These are phyloP conservation scores for Sciurus niger DNA, from an alignment of 2,113 vertebrate species.

Conservation along the genomic window DNA sequence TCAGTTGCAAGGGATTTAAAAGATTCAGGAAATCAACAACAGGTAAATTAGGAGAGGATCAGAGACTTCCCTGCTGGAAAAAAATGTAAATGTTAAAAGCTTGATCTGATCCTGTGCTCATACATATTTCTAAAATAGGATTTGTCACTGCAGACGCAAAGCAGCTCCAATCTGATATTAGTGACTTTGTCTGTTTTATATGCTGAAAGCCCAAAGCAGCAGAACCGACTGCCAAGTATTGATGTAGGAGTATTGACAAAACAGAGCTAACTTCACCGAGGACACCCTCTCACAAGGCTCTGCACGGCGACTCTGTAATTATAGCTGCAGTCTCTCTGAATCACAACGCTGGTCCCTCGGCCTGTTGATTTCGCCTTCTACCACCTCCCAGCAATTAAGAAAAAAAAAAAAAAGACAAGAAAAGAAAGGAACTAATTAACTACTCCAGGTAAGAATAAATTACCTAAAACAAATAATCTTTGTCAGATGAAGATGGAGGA, in stretches of 20 bases:
- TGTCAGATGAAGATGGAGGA: constrained; percentile 20
- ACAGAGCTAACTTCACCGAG: constrained; percentile 85
- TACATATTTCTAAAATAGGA: constrained; percentile 87
- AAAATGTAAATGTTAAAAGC: constrained; percentile 86
- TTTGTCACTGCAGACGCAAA: constrained; percentile 88
- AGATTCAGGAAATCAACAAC: constrained; percentile 86
- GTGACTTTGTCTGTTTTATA: constrained; percentile 85
- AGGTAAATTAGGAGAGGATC: constrained; percentile 88
- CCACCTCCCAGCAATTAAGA: not conserved
- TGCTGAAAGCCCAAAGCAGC: constrained; percentile 85
- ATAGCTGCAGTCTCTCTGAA: constrained; percentile 72
- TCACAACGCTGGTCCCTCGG: constrained; percentile 58
- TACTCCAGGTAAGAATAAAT: constrained; percentile 73
- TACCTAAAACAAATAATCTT: constrained; percentile 76
- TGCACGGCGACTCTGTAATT: constrained; percentile 81
- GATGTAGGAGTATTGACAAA: constrained; percentile 88
- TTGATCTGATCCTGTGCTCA: constrained; percentile 86
- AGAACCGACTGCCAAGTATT: constrained; percentile 87
- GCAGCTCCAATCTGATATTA: constrained; percentile 83
- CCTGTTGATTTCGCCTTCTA: constrained; percentile 56
- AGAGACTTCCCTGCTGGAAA: constrained; percentile 80
- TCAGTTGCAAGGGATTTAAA: constrained; percentile 84
- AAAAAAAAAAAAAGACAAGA: not conserved
- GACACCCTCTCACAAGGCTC: constrained; percentile 81
- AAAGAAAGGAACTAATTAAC: constrained; percentile 61